Conservation (phyloP, 2,113 vertebrate species). For the Chaenogobius annularis region DNA sequence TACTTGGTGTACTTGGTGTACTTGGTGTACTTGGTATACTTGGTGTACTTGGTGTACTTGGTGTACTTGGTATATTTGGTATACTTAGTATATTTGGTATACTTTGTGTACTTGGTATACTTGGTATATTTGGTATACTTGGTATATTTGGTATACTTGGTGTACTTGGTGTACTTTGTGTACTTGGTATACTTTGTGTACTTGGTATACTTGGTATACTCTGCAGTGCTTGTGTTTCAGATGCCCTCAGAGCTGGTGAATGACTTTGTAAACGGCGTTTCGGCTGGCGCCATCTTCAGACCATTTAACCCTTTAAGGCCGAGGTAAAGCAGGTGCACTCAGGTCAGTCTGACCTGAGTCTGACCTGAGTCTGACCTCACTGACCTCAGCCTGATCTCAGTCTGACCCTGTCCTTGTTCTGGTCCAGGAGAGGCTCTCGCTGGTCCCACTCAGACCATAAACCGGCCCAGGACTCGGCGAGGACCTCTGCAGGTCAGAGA, state of each 20-base stretch:
- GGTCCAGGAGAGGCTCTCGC: conserved; percentile 38
- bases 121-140: no score
- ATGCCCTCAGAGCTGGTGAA: conserved; percentile 81
- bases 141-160: no score
- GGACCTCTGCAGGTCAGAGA: conserved; percentile 54
- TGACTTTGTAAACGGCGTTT: conserved; percentile 83
- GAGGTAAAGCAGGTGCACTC: conserved; percentile 35
- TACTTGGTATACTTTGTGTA: no score
- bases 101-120: no score
- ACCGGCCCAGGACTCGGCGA: conserved; percentile 41
- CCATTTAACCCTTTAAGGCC: conserved; percentile 17
- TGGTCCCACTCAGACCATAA: conserved; percentile 62
- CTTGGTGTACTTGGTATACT: no score
- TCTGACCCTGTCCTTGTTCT: neutral
- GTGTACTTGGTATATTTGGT: no score
- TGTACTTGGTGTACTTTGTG: no score
- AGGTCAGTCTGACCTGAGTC: no score
- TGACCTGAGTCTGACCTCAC: no score
- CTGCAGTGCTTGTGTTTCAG: conserved; percentile 13
- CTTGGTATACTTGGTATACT: neutral
- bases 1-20: no score
- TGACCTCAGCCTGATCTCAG: neutral
- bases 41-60: no score
- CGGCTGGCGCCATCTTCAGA: conserved; percentile 78
- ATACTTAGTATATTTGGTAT: no score